Evolutionary conservation across 2,888 invertebrate genomes (phyloP).

Genomic region (Apantesis nais): DNA sequence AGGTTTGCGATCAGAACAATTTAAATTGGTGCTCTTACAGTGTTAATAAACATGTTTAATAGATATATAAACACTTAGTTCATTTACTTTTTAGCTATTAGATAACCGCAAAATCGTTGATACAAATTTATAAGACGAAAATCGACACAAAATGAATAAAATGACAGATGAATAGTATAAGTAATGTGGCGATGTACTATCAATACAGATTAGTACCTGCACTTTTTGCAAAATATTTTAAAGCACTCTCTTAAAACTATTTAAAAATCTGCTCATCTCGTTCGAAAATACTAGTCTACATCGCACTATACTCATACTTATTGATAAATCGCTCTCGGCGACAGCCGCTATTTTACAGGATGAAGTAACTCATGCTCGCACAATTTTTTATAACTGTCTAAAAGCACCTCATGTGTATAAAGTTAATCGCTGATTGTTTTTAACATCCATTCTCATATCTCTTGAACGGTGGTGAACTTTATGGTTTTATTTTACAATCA

Average conservation of each 20-base stretch:
- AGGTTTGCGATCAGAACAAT: background rate
- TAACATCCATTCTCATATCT: constrained; percentile 56
- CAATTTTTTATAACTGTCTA: constrained; percentile 74
- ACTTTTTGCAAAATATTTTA: constrained; percentile 67
- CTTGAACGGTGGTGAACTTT: constrained; percentile 44
- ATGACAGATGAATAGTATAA: background rate
- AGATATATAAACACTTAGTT: background rate
- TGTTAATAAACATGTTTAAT: background rate
- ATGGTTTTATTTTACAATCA: constrained; percentile 54
- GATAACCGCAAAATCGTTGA: background rate
- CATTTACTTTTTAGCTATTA: too few species aligned
- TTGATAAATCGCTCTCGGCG: constrained; percentile 76
- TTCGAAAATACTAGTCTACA: constrained; percentile 51
- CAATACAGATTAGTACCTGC: constrained; percentile 72
- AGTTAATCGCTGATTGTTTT: constrained; percentile 68
- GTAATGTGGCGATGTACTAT: constrained; percentile 52
- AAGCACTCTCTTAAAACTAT: constrained; percentile 58
- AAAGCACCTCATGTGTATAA: constrained; percentile 65
- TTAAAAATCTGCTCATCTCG: constrained; percentile 50
- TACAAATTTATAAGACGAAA: background rate
- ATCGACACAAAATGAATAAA: too few species aligned
- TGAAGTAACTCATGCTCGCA: constrained; percentile 64
- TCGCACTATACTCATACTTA: constrained; percentile 65
- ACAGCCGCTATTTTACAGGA: constrained; percentile 69
- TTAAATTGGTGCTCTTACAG: background rate